Percentiles rank a stretch among this genome's conserved stretches.
Evolutionary conservation across 2,797 vertebrate genomes (phyloP).

Genomic region (Leptodactylus fallax): DNA sequence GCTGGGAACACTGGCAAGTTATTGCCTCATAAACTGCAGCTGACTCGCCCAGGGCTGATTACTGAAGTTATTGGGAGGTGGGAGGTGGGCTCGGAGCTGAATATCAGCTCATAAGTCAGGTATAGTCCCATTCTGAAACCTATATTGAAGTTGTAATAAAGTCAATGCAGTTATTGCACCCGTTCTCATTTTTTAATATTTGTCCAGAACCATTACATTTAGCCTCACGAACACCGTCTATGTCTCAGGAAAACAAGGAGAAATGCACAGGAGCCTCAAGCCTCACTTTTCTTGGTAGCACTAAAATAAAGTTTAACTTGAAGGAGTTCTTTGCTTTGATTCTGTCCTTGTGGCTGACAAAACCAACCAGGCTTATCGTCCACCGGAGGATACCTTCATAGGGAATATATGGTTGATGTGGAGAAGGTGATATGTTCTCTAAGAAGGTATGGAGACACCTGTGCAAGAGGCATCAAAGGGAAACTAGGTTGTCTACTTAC

Average conservation of each 20-base stretch:
- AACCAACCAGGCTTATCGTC: not conserved
- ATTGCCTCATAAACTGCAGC: constrained; percentile 65
- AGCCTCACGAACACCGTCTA: constrained; percentile 24
- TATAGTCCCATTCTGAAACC: constrained; percentile 54
- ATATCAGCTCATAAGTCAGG: constrained; percentile 64
- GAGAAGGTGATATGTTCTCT: not conserved
- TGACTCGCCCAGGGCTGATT: constrained; percentile 62
- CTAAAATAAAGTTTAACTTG: not conserved
- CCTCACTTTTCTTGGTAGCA: too few species aligned
- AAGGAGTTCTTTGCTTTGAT: not conserved
- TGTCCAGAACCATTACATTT: constrained; percentile 57
- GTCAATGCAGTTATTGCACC: constrained; percentile 52
- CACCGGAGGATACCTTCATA: not conserved
- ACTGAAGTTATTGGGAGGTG: constrained; percentile 60
- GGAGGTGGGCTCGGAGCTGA: constrained; percentile 45
- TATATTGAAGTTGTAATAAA: constrained; percentile 58
- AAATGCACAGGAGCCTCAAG: not conserved
- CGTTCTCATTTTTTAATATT: constrained; percentile 58
- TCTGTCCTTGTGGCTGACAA: not conserved
- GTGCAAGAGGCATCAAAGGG: not conserved
- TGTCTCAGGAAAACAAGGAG: not conserved
- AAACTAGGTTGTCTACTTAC: not conserved
- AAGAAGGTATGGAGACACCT: not conserved
- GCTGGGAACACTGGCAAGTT: constrained; percentile 63
- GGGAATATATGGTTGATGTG: not conserved